Conservation (phyloP, 1,140 invertebrate genomes). For the Belonocnema kinseyi region DNA sequence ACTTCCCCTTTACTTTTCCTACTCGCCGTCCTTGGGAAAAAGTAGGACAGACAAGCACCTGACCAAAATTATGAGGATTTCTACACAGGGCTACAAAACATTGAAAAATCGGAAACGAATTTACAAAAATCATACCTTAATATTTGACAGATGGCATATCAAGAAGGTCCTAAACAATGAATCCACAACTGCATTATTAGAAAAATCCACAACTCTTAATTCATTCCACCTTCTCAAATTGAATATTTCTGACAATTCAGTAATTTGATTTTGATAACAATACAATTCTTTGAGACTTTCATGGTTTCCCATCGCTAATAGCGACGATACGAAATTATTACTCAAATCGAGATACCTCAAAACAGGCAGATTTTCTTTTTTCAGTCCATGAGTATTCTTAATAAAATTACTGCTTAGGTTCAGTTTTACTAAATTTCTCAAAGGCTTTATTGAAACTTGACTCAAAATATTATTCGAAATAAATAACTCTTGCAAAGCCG, state of each 20-base stretch:
- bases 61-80: too few species aligned
- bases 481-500: conserved; percentile 40
- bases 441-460: conserved; percentile 10
- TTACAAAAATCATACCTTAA: not conserved
- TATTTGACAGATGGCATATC: conserved; percentile 34
- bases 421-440: conserved; percentile 44
- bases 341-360: conserved; percentile 51
- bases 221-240: conserved; percentile 49
- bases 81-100: too few species aligned
- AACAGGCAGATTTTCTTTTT: conserved; percentile 44
- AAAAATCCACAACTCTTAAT: conserved; percentile 46
- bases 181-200: conserved; percentile 42
- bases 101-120: too few species aligned
- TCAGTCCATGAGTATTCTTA: conserved; percentile 34
- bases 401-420: conserved; percentile 50
- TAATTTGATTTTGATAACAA: conserved; percentile 47
- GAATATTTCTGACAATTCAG: conserved; percentile 41
- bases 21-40: too few species aligned
- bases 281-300: conserved; percentile 50
- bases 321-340: conserved; percentile 47
- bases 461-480: conserved; percentile 40
- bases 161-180: conserved; percentile 47
- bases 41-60: fast-evolving
- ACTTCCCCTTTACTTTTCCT: too few species aligned
- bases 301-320: conserved; percentile 41